These are phyloP conservation scores for Elanoides forficatus DNA, from an alignment of 2,113 vertebrate species.

Conservation along the genomic window DNA sequence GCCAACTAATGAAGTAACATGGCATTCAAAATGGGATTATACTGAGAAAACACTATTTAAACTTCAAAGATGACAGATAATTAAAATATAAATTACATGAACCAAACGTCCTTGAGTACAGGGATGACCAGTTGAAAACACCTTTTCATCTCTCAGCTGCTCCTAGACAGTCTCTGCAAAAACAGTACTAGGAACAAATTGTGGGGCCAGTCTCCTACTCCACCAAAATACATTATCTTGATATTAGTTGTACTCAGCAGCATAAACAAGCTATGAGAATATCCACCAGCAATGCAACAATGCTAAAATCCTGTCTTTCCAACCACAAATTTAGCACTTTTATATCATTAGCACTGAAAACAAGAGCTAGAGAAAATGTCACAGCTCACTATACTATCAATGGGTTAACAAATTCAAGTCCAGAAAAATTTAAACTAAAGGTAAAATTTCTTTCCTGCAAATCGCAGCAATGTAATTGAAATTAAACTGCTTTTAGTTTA, in stretches of 20 bases:
- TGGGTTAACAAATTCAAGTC: not conserved
- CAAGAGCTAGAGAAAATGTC: not conserved
- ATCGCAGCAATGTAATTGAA: not conserved
- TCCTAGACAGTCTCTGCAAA: not conserved
- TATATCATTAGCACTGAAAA: not conserved
- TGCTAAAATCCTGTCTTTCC: not conserved
- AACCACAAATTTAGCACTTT: not conserved
- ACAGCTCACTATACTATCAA: not conserved
- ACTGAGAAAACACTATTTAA: not conserved
- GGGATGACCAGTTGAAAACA: not conserved
- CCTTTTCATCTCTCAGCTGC: not conserved
- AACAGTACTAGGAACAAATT: not conserved
- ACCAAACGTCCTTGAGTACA: not conserved
- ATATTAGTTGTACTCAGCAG: not conserved
- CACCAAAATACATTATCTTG: not conserved
- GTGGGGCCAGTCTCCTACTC: not conserved
- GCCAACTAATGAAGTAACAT: not conserved
- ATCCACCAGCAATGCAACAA: not conserved
- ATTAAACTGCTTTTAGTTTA: constrained; percentile 26
- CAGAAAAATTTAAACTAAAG: constrained; percentile 9
- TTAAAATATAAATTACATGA: not conserved
- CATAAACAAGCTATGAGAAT: not conserved
- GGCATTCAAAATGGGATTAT: not conserved
- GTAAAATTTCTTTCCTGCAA: constrained; percentile 5
- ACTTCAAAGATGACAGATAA: not conserved